Conservation (phyloP, 53 echinoderm and acorn worm species). For the Temnopleurus reevesii region DNA sequence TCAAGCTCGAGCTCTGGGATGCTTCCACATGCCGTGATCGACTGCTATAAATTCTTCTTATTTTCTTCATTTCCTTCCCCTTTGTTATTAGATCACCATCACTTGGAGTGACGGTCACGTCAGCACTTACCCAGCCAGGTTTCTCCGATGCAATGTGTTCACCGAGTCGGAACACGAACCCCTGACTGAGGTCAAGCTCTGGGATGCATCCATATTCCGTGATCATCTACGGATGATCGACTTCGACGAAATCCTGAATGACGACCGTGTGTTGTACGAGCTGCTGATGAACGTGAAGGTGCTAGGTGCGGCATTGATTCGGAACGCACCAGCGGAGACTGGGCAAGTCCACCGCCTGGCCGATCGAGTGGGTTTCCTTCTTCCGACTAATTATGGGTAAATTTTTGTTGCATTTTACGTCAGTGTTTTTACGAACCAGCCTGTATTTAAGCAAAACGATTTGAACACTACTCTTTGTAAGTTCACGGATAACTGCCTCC, state of each 20-base stretch:
- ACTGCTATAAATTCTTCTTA: background rate
- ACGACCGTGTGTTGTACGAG: slow-evolving; percentile 33
- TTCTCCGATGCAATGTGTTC: slow-evolving; percentile 24
- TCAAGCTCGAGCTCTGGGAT: slow-evolving; percentile 42
- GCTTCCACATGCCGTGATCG: no score
- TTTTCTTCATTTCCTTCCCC: background rate
- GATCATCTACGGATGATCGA: background rate
- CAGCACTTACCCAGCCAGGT: slow-evolving; percentile 36
- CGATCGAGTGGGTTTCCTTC: slow-evolving; percentile 9
- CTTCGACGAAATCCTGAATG: slow-evolving; percentile 51
- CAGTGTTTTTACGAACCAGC: background rate
- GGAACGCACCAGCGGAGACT: background rate
- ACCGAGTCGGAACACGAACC: slow-evolving; percentile 15
- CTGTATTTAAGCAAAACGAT: no score
- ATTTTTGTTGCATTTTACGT: no score
- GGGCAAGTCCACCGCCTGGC: slow-evolving; percentile 34
- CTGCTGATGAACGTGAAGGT: slow-evolving; percentile 36
- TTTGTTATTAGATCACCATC: background rate
- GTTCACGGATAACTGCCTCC: no score
- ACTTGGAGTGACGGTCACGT: slow-evolving; percentile 17
- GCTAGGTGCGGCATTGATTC: background rate
- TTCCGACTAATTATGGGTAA: slow-evolving; percentile 37
- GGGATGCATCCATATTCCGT: slow-evolving; percentile 33
- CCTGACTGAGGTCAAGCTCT: slow-evolving; percentile 17
- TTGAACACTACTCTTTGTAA: no score